Conservation (phyloP, 2,888 invertebrate species). For the Acronicta alni region DNA sequence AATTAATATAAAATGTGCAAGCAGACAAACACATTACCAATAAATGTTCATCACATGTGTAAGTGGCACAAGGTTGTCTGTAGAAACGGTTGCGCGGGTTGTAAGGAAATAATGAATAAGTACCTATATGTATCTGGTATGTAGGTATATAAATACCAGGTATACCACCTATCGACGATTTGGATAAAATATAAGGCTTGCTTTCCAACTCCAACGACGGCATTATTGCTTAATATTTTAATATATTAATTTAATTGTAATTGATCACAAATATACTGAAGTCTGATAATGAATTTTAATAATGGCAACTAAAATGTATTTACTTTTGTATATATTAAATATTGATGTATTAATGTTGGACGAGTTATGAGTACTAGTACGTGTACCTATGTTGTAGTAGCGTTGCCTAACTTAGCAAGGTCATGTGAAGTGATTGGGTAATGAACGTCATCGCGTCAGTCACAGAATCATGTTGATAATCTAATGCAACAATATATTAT, state of each 20-base stretch:
- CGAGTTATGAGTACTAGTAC: slow-evolving; percentile 51
- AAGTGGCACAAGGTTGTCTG: slow-evolving; percentile 81
- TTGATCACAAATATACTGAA: neutral
- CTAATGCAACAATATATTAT: slow-evolving; percentile 64
- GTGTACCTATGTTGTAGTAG: slow-evolving; percentile 44
- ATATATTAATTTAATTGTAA: neutral
- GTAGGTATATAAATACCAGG: neutral
- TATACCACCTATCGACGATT: no score
- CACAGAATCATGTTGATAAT: slow-evolving; percentile 68
- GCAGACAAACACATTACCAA: slow-evolving; percentile 62
- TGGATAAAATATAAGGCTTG: no score
- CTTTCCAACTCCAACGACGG: no score
- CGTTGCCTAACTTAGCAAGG: slow-evolving; percentile 77
- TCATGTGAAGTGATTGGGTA: slow-evolving; percentile 70
- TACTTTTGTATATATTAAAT: slow-evolving; percentile 33
- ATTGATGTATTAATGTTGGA: slow-evolving; percentile 44
- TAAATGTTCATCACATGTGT: slow-evolving; percentile 70
- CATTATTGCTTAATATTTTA: neutral
- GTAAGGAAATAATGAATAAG: slow-evolving; percentile 70
- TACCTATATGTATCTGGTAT: neutral
- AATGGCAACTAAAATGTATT: neutral
- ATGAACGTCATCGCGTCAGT: slow-evolving; percentile 54
- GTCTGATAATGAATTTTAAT: neutral
- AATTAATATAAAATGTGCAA: slow-evolving; percentile 59
- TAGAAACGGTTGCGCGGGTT: slow-evolving; percentile 70